Base-by-base conservation (phyloP, 2,888 invertebrate genomes). In the Julus scandinavius region DNA sequence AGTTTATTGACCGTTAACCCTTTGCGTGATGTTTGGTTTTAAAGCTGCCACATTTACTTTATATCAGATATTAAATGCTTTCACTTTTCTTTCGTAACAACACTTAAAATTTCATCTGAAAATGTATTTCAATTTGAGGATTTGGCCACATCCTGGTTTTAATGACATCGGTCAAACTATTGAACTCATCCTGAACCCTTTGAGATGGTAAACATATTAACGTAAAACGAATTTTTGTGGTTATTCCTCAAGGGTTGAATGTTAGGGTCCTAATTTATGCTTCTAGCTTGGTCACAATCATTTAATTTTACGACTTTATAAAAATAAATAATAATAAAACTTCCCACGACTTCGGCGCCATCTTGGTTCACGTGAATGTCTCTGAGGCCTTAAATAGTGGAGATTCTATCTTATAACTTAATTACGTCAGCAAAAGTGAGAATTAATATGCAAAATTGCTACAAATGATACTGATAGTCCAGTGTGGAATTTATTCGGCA, bases 141-240 rank as follows among this genome's bases (percentile, higher is more conserved):
- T n/a, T 63, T 63, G 4, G 4, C 63, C 5, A n/a, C 20, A 63
- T 63, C 63, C 63, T 63, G 20, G 20, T 63, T 63, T 63, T 63
- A 63, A 63, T 63, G 63, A 63, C n/a, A n/a, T 63, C 54, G 63
- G 63, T n/a, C 63, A 63, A 63, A 20, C 63, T n/a, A 63, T 63
- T 20, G 1, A 4, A n/a, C 63, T 63, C 20, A 63, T 54, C 63
- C 63, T 7, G 20, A 63, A 63, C 63, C 63, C 20, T 63, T 63
- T 20, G 6, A 20, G 20, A 20, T n/a, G n/a, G 20, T 63, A 63
- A 6, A 5, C 20, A 4, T n/a, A n/a, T 63, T 63, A 63, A 20
- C 63, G 6, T 63, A 6, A 20, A 13, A 20, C n/a, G 63, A n/a
- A 63, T 63, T 63, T 63, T 63, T 63, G 63, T 63, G 63, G 63